phyloP scores from a whole-genome alignment of 2,113 vertebrate species.

The Atlantisia rogersi region DNA sequence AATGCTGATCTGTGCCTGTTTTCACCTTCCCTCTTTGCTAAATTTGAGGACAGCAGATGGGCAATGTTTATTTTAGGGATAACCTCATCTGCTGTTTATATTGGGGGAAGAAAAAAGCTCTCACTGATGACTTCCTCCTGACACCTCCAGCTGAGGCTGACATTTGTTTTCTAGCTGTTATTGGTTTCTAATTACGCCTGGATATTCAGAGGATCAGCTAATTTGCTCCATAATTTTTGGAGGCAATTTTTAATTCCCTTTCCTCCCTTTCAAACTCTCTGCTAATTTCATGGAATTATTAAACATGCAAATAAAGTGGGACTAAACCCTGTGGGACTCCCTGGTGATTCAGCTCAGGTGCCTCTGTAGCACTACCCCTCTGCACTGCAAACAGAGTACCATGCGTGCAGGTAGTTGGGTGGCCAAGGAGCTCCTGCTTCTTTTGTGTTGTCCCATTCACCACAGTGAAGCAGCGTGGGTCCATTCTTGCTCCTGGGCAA shows the following conservation, averaged over 20 bases:
- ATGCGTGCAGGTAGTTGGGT: neutral
- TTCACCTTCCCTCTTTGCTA: neutral
- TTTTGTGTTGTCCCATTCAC: neutral
- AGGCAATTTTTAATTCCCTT: slow-evolving; percentile 63
- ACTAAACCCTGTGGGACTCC: neutral
- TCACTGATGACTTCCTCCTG: slow-evolving; percentile 43
- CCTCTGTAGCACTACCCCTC: neutral
- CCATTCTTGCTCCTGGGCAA: neutral
- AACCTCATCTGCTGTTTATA: slow-evolving; percentile 52
- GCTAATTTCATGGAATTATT: slow-evolving; percentile 17
- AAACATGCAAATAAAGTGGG: neutral
- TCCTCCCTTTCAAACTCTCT: neutral
- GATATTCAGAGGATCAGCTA: slow-evolving; percentile 45
- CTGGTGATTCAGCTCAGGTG: neutral
- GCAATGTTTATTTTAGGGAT: slow-evolving; percentile 49
- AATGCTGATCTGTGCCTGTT: neutral
- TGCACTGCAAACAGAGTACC: neutral
- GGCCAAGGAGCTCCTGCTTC: neutral
- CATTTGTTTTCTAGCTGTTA: slow-evolving; percentile 52
- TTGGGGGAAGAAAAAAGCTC: slow-evolving; percentile 1
- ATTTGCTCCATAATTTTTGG: slow-evolving; percentile 51
- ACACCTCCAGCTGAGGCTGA: slow-evolving; percentile 59
- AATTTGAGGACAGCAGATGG: slow-evolving; percentile 38
- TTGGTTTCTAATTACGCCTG: slow-evolving; percentile 51
- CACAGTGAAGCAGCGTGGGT: neutral